These are phyloP conservation scores for Phalangium opilio DNA, from an alignment of 2,888 invertebrate species.

Conservation along the genomic window DNA sequence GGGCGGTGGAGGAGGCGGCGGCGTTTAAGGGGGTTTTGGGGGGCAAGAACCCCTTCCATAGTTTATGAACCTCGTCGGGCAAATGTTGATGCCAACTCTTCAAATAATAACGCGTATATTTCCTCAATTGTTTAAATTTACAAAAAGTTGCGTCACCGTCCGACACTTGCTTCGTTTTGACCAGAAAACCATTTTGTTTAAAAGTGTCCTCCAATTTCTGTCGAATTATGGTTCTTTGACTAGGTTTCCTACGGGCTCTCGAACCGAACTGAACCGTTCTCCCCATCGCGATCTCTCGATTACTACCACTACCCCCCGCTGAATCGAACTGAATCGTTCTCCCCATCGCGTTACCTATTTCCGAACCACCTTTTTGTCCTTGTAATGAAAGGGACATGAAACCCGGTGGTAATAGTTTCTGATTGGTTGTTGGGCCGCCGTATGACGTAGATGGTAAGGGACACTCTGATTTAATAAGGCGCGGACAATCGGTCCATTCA, in stretches of 20 bases:
- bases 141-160: slow-evolving; percentile 87
- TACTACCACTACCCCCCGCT: too few relatives aligned
- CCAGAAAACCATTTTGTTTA: slow-evolving; percentile 79
- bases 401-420: too few relatives aligned
- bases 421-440: too few relatives aligned
- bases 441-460: too few relatives aligned
- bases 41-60: slow-evolving; percentile 23
- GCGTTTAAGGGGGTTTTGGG: slow-evolving; percentile 20
- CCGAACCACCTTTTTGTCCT: too few relatives aligned
- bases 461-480: too few relatives aligned
- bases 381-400: too few relatives aligned
- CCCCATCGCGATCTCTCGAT: too few relatives aligned
- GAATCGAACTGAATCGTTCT: too few relatives aligned
- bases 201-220: slow-evolving; percentile 82
- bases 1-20: not conserved
- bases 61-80: slow-evolving; percentile 35
- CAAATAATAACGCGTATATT: slow-evolving; percentile 78
- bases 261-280: too few relatives aligned
- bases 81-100: slow-evolving; percentile 86
- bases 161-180: slow-evolving; percentile 81
- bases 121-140: slow-evolving; percentile 74
- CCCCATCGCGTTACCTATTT: too few relatives aligned
- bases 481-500: too few relatives aligned
- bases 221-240: slow-evolving; percentile 45
- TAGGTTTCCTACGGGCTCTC: slow-evolving; percentile 25